Conservation (phyloP, 2,113 vertebrate genomes). For the Pseudolaguvia tuberculata region DNA sequence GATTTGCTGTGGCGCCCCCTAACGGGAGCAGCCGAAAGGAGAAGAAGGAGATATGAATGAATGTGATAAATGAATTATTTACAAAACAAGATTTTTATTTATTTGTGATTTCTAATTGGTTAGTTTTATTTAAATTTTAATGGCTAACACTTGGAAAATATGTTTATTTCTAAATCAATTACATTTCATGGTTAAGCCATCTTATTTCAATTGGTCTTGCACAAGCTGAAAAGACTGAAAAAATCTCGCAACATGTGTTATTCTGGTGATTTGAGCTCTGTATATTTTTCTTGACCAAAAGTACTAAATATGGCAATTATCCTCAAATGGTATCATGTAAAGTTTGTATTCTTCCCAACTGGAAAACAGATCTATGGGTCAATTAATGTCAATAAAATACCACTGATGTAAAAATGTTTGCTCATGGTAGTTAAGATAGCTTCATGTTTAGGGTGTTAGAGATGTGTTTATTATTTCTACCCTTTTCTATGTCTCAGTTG, state of each 20-base stretch:
- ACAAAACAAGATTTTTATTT: not conserved
- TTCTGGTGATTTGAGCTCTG: not conserved
- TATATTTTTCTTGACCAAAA: not conserved
- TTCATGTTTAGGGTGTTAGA: no score
- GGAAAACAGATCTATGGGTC: not conserved
- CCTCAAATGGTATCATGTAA: no score
- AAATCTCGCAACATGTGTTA: not conserved
- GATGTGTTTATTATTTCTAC: not conserved
- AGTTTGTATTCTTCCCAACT: not conserved
- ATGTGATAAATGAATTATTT: not conserved
- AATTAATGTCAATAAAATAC: not conserved
- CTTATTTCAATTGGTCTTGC: not conserved
- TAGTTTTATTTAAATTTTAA: not conserved
- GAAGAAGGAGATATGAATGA: not conserved
- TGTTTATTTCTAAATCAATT: not conserved
- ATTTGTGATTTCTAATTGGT: not conserved
- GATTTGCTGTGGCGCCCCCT: no score
- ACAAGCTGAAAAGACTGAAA: not conserved
- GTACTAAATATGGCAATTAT: constrained; percentile 2
- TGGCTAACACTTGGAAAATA: not conserved
- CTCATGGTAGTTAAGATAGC: no score
- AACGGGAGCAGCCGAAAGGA: no score
- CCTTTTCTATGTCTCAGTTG: not conserved
- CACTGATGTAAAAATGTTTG: no score
- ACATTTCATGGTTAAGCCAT: not conserved